These are phyloP conservation scores for Mesembrinibis cayennensis DNA, from an alignment of 2,113 vertebrate genomes.

Conservation along the genomic window DNA sequence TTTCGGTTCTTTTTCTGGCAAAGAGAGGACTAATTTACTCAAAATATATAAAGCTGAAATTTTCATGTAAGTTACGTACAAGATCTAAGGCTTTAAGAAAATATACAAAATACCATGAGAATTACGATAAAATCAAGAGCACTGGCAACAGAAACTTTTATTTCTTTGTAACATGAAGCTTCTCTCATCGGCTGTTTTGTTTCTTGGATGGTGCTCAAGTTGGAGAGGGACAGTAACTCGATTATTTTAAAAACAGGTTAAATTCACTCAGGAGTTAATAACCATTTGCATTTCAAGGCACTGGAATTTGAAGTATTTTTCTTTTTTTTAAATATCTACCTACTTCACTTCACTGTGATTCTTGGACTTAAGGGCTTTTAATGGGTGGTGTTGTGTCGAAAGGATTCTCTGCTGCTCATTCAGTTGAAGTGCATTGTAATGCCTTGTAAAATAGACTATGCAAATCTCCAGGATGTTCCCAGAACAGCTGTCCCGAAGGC, in stretches of 20 bases:
- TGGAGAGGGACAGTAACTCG: neutral
- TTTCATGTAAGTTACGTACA: neutral
- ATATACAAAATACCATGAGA: neutral
- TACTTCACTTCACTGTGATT: neutral
- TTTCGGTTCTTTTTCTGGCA: neutral
- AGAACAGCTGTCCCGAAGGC: constrained; percentile 40
- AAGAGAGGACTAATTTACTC: neutral
- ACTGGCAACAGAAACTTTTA: neutral
- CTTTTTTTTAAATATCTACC: neutral
- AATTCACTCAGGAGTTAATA: neutral
- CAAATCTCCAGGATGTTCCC: constrained; percentile 41
- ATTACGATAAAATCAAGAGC: neutral
- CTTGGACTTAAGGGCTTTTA: neutral
- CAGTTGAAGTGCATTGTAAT: neutral
- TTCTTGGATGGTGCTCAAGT: neutral
- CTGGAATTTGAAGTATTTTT: neutral
- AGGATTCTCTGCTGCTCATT: neutral
- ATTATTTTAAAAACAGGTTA: neutral
- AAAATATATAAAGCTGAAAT: neutral
- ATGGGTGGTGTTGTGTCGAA: neutral
- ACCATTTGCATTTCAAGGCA: neutral
- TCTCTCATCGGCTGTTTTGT: neutral
- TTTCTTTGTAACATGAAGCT: neutral
- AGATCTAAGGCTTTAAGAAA: neutral
- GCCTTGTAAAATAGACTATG: constrained; percentile 29